A percentile compares a stretch with the other conserved stretches of the same genome.
Evolutionary conservation across 1,140 invertebrate species (phyloP).

Genomic region (Oreohelix idahoensis): DNA sequence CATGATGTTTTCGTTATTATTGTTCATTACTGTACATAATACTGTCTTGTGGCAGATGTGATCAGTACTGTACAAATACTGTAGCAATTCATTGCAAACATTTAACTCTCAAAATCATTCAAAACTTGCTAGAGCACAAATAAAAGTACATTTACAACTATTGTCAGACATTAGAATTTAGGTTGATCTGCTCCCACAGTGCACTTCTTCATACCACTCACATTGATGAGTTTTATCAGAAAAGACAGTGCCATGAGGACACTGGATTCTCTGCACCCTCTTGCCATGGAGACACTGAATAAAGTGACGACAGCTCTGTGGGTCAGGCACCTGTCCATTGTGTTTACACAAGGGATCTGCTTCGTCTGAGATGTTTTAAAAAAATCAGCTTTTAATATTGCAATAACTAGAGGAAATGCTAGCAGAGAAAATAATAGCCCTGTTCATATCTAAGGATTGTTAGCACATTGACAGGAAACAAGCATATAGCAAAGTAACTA

Average conservation of each 20-base stretch:
- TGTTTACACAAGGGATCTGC: conserved; percentile 49
- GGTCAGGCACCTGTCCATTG: conserved; percentile 50
- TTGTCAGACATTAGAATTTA: background rate
- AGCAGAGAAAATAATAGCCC: background rate
- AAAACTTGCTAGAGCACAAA: no score
- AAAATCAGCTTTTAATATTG: background rate
- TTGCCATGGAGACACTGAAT: conserved; percentile 53
- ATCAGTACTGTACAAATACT: no score
- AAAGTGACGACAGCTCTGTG: conserved; percentile 51
- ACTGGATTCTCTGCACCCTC: conserved; percentile 48
- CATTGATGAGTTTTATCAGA: conserved; percentile 43
- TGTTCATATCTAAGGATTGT: background rate
- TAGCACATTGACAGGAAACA: no score
- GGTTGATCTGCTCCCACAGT: conserved; percentile 36
- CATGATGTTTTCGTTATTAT: no score
- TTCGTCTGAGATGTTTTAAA: conserved; percentile 46
- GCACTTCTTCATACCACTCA: conserved; percentile 50
- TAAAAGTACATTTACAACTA: no score
- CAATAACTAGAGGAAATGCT: no score
- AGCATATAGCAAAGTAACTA: no score
- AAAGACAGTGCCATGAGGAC: conserved; percentile 51
- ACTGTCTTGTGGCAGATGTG: no score
- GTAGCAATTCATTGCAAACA: no score
- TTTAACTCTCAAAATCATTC: no score
- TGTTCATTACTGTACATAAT: no score